Percentiles rank a stretch among this genome's conserved stretches.
These are phyloP conservation scores for Dromococcyx pavoninus DNA, from an alignment of 2,797 vertebrate genomes.

Conservation along the genomic window DNA sequence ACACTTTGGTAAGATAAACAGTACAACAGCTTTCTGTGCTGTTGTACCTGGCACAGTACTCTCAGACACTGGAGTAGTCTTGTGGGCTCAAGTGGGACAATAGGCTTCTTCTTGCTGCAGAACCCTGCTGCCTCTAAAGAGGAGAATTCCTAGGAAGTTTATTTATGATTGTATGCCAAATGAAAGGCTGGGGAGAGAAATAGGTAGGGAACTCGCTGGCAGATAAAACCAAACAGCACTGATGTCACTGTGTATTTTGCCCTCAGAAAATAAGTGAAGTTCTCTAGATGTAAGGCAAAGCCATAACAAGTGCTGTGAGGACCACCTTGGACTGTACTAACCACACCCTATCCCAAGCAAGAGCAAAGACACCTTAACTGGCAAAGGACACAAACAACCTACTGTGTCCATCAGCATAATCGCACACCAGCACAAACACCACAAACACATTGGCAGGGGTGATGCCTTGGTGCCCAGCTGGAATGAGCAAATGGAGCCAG, in stretches of 20 bases:
- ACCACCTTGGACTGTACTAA: background rate
- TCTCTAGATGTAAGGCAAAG: background rate
- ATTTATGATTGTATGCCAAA: background rate
- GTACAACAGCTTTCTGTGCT: background rate
- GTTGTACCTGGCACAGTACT: background rate
- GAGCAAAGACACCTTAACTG: background rate
- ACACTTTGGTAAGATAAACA: background rate
- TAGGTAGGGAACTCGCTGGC: background rate
- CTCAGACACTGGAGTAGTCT: background rate
- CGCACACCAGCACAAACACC: background rate
- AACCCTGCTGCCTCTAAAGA: background rate
- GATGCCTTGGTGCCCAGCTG: background rate
- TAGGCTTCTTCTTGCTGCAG: background rate
- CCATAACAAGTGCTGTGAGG: background rate
- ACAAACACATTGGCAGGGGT: accelerated
- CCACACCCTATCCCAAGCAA: background rate
- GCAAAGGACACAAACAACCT: background rate
- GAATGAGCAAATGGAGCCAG: background rate
- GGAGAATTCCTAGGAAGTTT: background rate
- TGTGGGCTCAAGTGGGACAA: background rate
- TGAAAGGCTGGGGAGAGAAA: background rate
- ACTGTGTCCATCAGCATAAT: background rate
- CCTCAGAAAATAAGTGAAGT: background rate
- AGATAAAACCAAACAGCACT: background rate
- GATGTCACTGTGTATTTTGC: background rate